Conservation (phyloP, 2,113 vertebrate genomes). For the Daboia siamensis region DNA sequence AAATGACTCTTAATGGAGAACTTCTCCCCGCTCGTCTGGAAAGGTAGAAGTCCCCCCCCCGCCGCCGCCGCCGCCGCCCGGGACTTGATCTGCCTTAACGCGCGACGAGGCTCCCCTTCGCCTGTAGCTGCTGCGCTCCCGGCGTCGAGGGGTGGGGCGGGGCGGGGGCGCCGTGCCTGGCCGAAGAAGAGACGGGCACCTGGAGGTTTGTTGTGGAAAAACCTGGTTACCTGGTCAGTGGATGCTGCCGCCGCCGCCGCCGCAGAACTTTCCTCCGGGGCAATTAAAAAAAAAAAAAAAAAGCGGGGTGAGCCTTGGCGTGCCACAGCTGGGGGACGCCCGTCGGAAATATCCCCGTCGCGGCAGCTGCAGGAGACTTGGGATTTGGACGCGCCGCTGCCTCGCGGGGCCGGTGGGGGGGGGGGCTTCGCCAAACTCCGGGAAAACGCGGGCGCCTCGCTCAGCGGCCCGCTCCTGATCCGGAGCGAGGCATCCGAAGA, state of each 20-base stretch:
- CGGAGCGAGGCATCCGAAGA: background rate
- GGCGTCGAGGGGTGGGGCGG: background rate
- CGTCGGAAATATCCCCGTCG: background rate
- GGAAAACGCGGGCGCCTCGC: background rate
- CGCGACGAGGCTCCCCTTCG: background rate
- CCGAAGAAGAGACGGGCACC: slow-evolving; percentile 28
- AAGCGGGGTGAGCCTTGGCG: slow-evolving; percentile 17
- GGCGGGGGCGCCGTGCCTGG: slow-evolving; percentile 22
- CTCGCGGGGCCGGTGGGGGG: background rate
- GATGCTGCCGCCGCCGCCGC: slow-evolving; percentile 43
- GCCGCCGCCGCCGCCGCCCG: no score
- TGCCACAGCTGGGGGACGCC: slow-evolving; percentile 18
- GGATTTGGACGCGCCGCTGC: background rate
- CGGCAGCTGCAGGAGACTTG: background rate
- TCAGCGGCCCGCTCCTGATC: background rate
- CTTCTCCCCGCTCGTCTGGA: slow-evolving; percentile 17
- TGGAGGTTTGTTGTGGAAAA: slow-evolving; percentile 62
- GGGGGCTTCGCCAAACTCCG: background rate
- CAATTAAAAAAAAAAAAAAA: background rate
- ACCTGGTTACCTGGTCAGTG: slow-evolving; percentile 66
- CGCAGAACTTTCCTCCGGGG: slow-evolving; percentile 53
- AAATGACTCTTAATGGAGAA: slow-evolving; percentile 36
- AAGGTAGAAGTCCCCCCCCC: slow-evolving; percentile 24
- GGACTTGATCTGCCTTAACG: background rate
- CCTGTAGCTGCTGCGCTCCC: slow-evolving; percentile 7